phyloP scores from a whole-genome alignment of 2,888 invertebrate species.

The Chrysolina americana region DNA sequence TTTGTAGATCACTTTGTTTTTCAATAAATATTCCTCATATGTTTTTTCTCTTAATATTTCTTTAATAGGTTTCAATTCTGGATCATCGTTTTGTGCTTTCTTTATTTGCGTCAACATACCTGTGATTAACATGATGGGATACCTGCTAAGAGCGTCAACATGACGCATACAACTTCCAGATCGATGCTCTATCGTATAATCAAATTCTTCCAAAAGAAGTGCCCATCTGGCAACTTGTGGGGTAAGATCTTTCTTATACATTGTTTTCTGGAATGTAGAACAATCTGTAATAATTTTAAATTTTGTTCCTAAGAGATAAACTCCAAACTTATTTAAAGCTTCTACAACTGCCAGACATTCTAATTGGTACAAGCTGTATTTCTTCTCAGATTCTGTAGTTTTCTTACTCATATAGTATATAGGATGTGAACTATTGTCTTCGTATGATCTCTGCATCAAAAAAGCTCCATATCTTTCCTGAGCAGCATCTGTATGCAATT shows the following conservation, averaged over 20 bases:
- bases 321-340: slow-evolving; percentile 44
- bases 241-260: slow-evolving; percentile 6
- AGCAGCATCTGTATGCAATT: no score
- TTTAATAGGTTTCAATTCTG: slow-evolving; percentile 49
- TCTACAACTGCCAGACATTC: no score
- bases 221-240: slow-evolving; percentile 38
- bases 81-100: slow-evolving; percentile 31
- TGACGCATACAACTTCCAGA: slow-evolving; percentile 36
- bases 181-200: slow-evolving; percentile 43
- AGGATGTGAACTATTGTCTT: no score
- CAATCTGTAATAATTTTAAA: slow-evolving; percentile 34
- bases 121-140: no score
- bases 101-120: slow-evolving; percentile 40
- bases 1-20: no score
- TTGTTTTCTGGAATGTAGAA: slow-evolving; percentile 18
- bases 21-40: no score
- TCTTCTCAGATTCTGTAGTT: slow-evolving; percentile 55
- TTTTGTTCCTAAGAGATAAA: slow-evolving; percentile 1
- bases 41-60: no score
- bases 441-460: no score
- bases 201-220: slow-evolving; percentile 41
- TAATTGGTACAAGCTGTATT: slow-evolving; percentile 60
- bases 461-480: no score
- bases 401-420: no score
- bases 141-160: slow-evolving; percentile 46